A percentile compares a stretch with the other conserved stretches of the same genome.
Evolutionary conservation across 1,140 invertebrate genomes (phyloP).

Genomic region (Drosophila guanche): DNA sequence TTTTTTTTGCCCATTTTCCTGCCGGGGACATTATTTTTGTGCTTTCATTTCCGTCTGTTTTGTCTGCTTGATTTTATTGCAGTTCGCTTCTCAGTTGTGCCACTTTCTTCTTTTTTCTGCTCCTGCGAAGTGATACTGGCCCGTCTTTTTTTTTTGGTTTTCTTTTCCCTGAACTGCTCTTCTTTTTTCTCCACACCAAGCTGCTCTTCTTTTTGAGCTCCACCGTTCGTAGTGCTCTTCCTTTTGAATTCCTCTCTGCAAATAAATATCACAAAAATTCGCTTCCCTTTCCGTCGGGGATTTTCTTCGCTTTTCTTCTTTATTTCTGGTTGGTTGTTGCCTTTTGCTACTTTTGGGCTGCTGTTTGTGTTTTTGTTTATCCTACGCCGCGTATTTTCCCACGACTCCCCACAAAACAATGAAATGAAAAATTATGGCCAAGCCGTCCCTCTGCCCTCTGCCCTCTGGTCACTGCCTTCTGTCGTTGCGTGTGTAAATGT

Average conservation of each 20-base stretch:
- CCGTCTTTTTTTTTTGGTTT: too few relatives aligned
- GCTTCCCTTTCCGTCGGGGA: conserved; percentile 71
- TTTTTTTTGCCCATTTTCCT: conserved; percentile 31
- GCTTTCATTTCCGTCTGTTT: conserved; percentile 78
- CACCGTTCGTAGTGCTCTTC: not conserved
- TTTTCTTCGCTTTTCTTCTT: conserved; percentile 41
- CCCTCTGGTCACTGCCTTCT: not conserved
- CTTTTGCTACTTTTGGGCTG: conserved; percentile 48
- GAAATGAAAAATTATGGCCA: conserved; percentile 79
- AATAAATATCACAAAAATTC: conserved; percentile 77
- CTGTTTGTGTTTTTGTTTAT: conserved; percentile 63
- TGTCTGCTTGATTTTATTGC: conserved; percentile 75
- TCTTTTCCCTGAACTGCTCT: too few relatives aligned
- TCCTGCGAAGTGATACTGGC: too few relatives aligned
- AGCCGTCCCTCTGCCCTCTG: not conserved
- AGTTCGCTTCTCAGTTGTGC: conserved; percentile 35
- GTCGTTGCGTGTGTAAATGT: conserved; percentile 65
- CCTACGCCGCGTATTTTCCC: conserved; percentile 65
- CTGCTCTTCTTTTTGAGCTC: conserved; percentile 4
- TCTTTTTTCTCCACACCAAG: conserved; percentile 11
- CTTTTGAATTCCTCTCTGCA: conserved; percentile 33
- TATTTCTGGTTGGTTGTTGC: conserved; percentile 34
- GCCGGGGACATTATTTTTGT: conserved; percentile 73
- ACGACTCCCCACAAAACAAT: conserved; percentile 63
- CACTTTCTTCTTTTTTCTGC: too few relatives aligned